Base-by-base conservation (phyloP, 2,113 vertebrate species). In the Mola mola region DNA sequence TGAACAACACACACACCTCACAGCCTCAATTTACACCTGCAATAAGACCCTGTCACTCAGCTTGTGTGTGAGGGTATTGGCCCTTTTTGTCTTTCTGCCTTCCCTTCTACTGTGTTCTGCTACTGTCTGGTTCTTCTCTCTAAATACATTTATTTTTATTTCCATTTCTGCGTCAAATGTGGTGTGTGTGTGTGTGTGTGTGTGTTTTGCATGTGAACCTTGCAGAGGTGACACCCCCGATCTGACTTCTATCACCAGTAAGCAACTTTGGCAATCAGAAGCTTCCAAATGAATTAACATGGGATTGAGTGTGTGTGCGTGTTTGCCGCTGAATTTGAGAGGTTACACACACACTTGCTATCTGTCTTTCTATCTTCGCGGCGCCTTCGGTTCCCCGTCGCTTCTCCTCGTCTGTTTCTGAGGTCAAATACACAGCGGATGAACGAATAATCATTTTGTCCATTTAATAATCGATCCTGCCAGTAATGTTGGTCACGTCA, bases 21-120 rank as follows among this genome's bases (percentile, higher is more conserved):
- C 93, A 91, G 92, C 90, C 92, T 93, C 96, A 98, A 98, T 98
- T 97, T 98, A 96, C 94, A 93, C 93, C 93, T 91, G 95, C 94
- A 98, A 96, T 97, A 93, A 88, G 93, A 72, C 89, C 90, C 90
- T 80, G 93, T 98, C 96, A 93, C 93, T 98, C 95, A 95, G 87
- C 78, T 75, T 12, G 21, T 5, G 12, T 34, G 2, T 21, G 36
- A 29, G 24, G 29, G 28, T 60, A 34, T 55, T 24, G 19, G 21
- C 57, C 6, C 13, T 62, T 44, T 68, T 50, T 17, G 2, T 50
- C 1, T 60, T 2, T 20, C 13, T n/a, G 0, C 44, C 15, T 20
- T 12, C 13, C 13, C 40, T 43, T 29, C 10, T 17, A 44, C 1
- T 51, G 8, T 40, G 21, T 29, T 61, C 7, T 2, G 4, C 33